Conservation (phyloP, 2,888 invertebrate genomes). For the Cosmopolites sordidus region DNA sequence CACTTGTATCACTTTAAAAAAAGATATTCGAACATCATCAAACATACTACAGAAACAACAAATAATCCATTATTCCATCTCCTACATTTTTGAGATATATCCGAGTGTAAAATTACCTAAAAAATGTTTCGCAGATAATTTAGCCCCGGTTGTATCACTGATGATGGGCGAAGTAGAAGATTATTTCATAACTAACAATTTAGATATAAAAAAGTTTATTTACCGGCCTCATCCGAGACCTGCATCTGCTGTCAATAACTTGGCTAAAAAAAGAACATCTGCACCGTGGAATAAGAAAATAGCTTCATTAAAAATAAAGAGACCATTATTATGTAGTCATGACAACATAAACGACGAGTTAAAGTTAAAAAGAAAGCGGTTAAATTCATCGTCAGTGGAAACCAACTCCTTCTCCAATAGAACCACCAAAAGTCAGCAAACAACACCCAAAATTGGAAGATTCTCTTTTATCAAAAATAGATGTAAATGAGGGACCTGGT, state of each 20-base stretch:
- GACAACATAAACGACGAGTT: not conserved
- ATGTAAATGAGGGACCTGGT: too few relatives aligned
- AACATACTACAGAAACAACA: not conserved
- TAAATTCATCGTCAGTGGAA: constrained; percentile 3
- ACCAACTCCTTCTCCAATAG: not conserved
- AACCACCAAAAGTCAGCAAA: not conserved
- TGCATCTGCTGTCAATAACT: not conserved
- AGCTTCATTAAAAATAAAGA: constrained; percentile 15
- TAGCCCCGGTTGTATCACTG: constrained; percentile 30
- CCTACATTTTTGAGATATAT: constrained; percentile 23
- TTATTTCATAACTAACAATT: constrained; percentile 19
- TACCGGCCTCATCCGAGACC: constrained; percentile 1
- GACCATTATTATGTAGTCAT: too few relatives aligned
- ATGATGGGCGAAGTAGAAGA: constrained; percentile 31
- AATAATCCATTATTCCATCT: constrained; percentile 30
- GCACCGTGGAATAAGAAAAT: constrained; percentile 7
- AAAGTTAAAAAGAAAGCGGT: not conserved
- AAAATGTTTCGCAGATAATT: constrained; percentile 21
- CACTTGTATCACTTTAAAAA: constrained; percentile 17
- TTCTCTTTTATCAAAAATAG: too few relatives aligned
- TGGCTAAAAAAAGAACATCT: constrained; percentile 7
- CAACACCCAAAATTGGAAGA: not conserved
- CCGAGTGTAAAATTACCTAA: constrained; percentile 30
- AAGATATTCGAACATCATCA: not conserved
- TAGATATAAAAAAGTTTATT: constrained; percentile 16